Percentiles rank a stretch among this genome's conserved stretches.
phyloP scores from a whole-genome alignment of 2,113 vertebrate species.

The Picathartes gymnocephalus region DNA sequence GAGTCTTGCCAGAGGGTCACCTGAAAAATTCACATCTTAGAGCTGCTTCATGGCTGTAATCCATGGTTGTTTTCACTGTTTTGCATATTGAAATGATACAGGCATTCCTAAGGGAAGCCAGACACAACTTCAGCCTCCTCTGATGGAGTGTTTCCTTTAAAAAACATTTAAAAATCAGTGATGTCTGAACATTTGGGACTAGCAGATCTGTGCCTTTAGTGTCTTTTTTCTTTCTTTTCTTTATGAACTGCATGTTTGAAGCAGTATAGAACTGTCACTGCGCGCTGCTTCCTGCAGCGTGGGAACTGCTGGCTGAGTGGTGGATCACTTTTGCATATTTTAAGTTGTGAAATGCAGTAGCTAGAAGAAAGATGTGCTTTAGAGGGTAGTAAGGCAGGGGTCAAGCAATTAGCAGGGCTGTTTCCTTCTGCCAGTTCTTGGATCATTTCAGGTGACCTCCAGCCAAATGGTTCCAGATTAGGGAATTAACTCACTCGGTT shows the following conservation, averaged over 20 bases:
- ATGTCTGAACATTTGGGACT: neutral
- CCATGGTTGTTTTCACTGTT: neutral
- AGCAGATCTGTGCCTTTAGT: neutral
- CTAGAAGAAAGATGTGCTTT: neutral
- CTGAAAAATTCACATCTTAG: neutral
- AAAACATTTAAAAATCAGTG: neutral
- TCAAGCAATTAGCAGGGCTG: neutral
- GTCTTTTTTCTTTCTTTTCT: neutral
- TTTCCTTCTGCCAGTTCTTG: neutral
- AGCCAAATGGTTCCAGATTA: conserved; percentile 7
- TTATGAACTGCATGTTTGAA: neutral
- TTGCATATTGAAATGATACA: neutral
- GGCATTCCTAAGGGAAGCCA: neutral
- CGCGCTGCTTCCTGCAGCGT: neutral
- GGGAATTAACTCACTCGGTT: neutral
- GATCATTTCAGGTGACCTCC: neutral
- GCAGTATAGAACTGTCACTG: neutral
- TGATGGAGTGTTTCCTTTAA: neutral
- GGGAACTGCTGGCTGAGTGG: neutral
- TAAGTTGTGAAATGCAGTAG: neutral
- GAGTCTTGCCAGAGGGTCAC: conserved; percentile 5
- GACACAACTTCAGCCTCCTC: neutral
- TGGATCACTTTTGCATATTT: neutral
- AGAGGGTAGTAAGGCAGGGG: neutral
- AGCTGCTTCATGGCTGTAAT: neutral